A percentile compares a stretch with the other conserved stretches of the same genome.
Conservation (phyloP, 2,113 vertebrate species). For the Oostethus manadensis region DNA sequence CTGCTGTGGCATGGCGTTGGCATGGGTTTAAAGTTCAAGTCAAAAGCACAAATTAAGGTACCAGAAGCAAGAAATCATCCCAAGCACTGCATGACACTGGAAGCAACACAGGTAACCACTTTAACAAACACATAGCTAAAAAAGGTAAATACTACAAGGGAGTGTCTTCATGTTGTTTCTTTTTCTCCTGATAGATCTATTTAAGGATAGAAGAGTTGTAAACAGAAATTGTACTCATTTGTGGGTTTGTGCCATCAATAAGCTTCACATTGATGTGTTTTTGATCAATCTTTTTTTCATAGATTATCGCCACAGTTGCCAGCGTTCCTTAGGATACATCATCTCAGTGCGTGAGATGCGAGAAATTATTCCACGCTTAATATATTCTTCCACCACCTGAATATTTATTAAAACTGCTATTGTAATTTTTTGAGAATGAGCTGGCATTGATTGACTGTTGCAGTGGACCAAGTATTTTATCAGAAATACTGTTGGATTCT, state of each 20-base stretch:
- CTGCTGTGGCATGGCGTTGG: constrained; percentile 10
- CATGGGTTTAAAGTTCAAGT: background rate
- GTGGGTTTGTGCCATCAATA: constrained; percentile 52
- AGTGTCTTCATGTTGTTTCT: constrained; percentile 68
- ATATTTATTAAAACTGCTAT: constrained; percentile 63
- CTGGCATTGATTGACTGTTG: constrained; percentile 12
- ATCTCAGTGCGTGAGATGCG: constrained; percentile 28
- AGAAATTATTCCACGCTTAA: constrained; percentile 42
- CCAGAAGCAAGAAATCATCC: constrained; percentile 20
- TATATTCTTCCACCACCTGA: constrained; percentile 35
- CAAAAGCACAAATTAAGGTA: background rate
- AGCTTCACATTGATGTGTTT: constrained; percentile 60
- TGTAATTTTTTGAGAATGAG: constrained; percentile 12
- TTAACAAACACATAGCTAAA: constrained; percentile 39
- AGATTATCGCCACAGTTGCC: constrained; percentile 10
- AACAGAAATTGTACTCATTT: constrained; percentile 34
- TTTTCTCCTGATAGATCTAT: constrained; percentile 45
- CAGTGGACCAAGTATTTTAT: constrained; percentile 23
- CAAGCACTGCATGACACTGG: constrained; percentile 47
- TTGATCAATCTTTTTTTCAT: constrained; percentile 22
- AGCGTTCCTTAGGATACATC: constrained; percentile 23
- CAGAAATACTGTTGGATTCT: constrained; percentile 26
- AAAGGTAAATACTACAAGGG: constrained; percentile 61
- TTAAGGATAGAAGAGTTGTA: constrained; percentile 40
- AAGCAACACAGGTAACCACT: constrained; percentile 20